phyloP scores from a whole-genome alignment of 2,797 vertebrate species.

The Girardinus metallicus region DNA sequence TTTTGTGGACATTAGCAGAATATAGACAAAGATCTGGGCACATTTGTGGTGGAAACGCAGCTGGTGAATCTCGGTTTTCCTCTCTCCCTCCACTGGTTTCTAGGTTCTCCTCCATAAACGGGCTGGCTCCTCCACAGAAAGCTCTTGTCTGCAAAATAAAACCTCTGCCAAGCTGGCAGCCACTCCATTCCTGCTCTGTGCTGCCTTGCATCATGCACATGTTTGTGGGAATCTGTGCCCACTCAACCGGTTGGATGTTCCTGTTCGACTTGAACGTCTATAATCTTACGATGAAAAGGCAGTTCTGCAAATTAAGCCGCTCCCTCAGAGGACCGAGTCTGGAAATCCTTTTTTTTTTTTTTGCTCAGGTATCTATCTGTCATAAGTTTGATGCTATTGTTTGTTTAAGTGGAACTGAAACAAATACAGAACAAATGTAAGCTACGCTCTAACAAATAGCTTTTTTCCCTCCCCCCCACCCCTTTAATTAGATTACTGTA shows the following conservation, averaged over 20 bases:
- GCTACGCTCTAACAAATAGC: constrained; percentile 66
- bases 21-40: no score
- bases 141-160: constrained; percentile 53
- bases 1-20: no score
- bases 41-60: no score
- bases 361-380: constrained; percentile 32
- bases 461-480: constrained; percentile 31
- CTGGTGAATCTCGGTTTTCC: no score
- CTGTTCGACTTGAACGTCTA: constrained; percentile 34
- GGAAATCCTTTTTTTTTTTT: neutral
- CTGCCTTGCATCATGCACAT: constrained; percentile 67
- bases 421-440: constrained; percentile 57
- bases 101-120: constrained; percentile 59
- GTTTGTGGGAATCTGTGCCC: constrained; percentile 67
- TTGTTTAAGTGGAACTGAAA: constrained; percentile 45
- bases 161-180: constrained; percentile 73
- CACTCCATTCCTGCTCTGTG: constrained; percentile 62
- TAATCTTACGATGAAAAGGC: constrained; percentile 55
- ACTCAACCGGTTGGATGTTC: constrained; percentile 59
- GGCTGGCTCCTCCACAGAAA: constrained; percentile 59
- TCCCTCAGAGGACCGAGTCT: constrained; percentile 11
- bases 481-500: constrained; percentile 70
- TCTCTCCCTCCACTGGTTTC: constrained; percentile 29
- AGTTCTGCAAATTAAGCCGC: constrained; percentile 41
- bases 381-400: constrained; percentile 25